A percentile compares a stretch with the other conserved stretches of the same genome.
phyloP scores from a whole-genome alignment of 2,888 invertebrate species.

The Pristionchus maxplancki region DNA sequence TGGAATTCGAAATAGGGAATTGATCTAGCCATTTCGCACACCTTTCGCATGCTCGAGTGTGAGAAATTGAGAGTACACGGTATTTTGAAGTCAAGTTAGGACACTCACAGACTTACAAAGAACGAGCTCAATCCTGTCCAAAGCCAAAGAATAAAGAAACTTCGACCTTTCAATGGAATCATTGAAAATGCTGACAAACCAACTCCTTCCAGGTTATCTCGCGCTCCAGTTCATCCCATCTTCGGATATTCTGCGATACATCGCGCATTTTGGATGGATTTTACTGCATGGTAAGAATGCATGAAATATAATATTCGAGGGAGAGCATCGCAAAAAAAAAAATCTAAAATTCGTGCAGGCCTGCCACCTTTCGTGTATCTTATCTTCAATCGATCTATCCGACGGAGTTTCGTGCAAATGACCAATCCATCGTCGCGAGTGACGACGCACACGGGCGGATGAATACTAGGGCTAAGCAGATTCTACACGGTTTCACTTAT shows the following conservation, averaged over 20 bases:
- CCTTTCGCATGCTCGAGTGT: too few relatives aligned
- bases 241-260: not conserved
- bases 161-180: not conserved
- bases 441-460: not conserved
- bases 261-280: not conserved
- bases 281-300: not conserved
- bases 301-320: not conserved
- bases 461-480: too few relatives aligned
- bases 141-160: not conserved
- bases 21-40: too few relatives aligned
- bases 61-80: too few relatives aligned
- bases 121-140: too few relatives aligned
- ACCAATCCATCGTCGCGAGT: not conserved
- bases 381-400: not conserved
- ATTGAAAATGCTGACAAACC: not conserved
- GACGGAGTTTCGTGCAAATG: not conserved
- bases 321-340: too few relatives aligned
- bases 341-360: not conserved
- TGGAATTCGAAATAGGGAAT: too few relatives aligned
- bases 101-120: not conserved
- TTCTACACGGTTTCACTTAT: too few relatives aligned
- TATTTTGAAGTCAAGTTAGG: too few relatives aligned
- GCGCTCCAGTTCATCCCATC: slow-evolving; percentile 29
- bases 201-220: not conserved
- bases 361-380: not conserved